Evolutionary conservation across 2,888 invertebrate genomes (phyloP), one percentile per base, ranked within the genome.

Genomic region (Agrochola macilenta): DNA sequence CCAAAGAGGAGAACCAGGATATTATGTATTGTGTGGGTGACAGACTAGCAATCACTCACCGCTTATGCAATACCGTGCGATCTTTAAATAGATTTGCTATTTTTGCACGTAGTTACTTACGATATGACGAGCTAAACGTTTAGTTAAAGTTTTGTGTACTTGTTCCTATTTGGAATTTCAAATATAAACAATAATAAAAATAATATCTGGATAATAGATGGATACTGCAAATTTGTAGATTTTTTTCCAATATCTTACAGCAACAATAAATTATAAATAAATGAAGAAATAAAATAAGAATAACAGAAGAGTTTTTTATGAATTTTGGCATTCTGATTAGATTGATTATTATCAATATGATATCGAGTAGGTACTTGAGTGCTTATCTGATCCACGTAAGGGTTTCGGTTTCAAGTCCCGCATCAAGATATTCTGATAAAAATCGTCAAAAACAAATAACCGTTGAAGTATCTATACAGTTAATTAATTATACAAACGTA

Each of bases 1-100:
- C 74, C 60, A 85, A 35, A 78, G 82, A 78, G 83, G 83, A 82
- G 46, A 46, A 54, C 69, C 72, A 83, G 86, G 83, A 85, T 77
- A 82, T 83, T 72, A 76, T 72, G 69, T 77, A 82, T 82, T 77
- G 86, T 73, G 60, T 75, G 74, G 35, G 49, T 86, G 80, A 75
- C 74, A 66, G 43, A 69, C 57, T 60, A 66, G 58, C 74, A 72
- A 74, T 75, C 74, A 75, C 46, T 78, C 57, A 71, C 61, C 52
- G 58, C 61, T 69, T 65, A 74, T 73, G 65, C 63, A 82, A 83
- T 35, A 64, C 46, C 58, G 66, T 63, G 58, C 57, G n/a, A 64
- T 73, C 79, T 83, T 60, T 60, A 78, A 83, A 86, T 83, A 84
- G 84, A 60, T 43, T 39, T 9, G 26, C 57, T 79, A 79, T 83